Conservation (phyloP, 2,797 vertebrate species). For the Etheostoma perlongum region DNA sequence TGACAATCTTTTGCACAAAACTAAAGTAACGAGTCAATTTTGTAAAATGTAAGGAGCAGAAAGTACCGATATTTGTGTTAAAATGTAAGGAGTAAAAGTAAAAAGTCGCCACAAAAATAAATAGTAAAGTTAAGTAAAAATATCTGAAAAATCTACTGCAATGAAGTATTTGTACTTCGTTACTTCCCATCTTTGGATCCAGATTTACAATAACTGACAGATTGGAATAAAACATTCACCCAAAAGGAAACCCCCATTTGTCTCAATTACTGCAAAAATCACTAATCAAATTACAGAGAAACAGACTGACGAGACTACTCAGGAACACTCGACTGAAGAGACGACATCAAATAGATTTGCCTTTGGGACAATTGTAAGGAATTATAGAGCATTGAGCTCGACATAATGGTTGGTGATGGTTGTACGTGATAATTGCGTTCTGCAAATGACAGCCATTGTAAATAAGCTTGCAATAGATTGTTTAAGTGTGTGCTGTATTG, state of each 20-base stretch:
- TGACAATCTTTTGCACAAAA: no score
- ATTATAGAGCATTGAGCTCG: conserved; percentile 19
- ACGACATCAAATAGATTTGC: conserved; percentile 53
- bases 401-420: conserved; percentile 30
- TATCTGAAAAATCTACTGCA: no score
- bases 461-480: conserved; percentile 57
- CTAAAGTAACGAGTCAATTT: no score
- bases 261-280: conserved; percentile 43
- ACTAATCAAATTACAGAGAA: conserved; percentile 48
- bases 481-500: conserved; percentile 11
- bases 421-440: conserved; percentile 52
- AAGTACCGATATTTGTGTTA: no score
- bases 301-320: not conserved
- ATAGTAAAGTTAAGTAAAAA: no score
- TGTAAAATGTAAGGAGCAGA: no score
- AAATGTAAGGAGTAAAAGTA: no score
- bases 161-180: no score
- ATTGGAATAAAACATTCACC: conserved; percentile 38
- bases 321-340: conserved; percentile 29
- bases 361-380: conserved; percentile 55
- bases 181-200: not conserved
- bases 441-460: conserved; percentile 47
- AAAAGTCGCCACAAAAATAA: no score
- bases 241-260: conserved; percentile 48
- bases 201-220: conserved; percentile 14